phyloP scores from a whole-genome alignment of 2,888 invertebrate species.

The Cataglyphis rosenhaueri region DNA sequence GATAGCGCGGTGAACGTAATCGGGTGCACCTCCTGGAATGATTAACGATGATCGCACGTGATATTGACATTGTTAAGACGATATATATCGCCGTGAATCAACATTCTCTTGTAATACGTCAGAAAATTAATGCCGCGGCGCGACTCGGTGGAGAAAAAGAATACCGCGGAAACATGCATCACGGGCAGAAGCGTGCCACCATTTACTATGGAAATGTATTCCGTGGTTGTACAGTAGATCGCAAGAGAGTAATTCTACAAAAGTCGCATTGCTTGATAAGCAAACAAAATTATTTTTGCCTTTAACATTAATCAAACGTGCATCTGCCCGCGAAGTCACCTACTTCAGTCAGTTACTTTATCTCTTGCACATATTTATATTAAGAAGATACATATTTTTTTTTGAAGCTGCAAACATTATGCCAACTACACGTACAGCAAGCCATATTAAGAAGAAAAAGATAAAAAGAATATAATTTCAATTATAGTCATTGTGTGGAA shows the following conservation, averaged over 20 bases:
- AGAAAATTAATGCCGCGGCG: constrained; percentile 45
- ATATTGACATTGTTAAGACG: constrained; percentile 47
- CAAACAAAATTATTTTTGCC: constrained; percentile 46
- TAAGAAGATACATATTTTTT: neutral
- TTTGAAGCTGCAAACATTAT: constrained; percentile 3
- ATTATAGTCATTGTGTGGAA: neutral
- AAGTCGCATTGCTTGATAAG: constrained; percentile 36
- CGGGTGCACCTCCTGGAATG: constrained; percentile 1
- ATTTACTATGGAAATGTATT: constrained; percentile 46
- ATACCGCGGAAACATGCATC: constrained; percentile 38
- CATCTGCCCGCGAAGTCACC: neutral
- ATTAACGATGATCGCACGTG: constrained; percentile 41
- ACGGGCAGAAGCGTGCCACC: constrained; percentile 39
- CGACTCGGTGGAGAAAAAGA: constrained; percentile 18
- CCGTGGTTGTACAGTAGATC: constrained; percentile 39
- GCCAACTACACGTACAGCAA: neutral
- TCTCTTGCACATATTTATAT: neutral
- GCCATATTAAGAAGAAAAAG: neutral
- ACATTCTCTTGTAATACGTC: constrained; percentile 36
- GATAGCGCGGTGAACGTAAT: neutral
- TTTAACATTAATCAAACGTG: constrained; percentile 33
- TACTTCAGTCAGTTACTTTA: neutral
- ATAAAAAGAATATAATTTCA: neutral
- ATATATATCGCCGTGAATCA: constrained; percentile 45
- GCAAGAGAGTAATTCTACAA: constrained; percentile 26